phyloP scores from a whole-genome alignment of 2,113 vertebrate genomes.

The Chaetodon trifascialis region DNA sequence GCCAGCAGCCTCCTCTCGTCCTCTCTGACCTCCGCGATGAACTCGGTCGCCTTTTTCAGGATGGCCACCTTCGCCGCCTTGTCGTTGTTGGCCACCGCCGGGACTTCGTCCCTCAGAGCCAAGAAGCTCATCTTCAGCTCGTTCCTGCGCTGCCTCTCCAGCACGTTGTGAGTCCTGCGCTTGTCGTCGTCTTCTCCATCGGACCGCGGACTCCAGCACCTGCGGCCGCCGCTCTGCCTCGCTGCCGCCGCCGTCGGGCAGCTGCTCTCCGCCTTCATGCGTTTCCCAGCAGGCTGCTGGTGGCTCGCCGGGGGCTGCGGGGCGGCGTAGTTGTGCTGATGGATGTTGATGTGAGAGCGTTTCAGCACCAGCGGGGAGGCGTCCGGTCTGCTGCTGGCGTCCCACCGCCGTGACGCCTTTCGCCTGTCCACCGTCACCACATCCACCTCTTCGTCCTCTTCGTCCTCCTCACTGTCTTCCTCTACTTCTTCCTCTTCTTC shows the following conservation, averaged over 20 bases:
- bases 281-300: constrained; percentile 86
- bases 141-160: constrained; percentile 92
- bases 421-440: constrained; percentile 91
- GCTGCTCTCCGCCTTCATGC: constrained; percentile 83
- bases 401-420: constrained; percentile 78
- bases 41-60: constrained; percentile 91
- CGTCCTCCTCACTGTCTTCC: constrained; percentile 36
- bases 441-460: constrained; percentile 92
- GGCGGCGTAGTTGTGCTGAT: constrained; percentile 95
- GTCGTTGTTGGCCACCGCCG: constrained; percentile 90
- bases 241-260: fast-evolving
- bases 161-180: constrained; percentile 92
- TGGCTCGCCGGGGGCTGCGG: constrained; percentile 84
- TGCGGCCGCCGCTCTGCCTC: constrained; percentile 65
- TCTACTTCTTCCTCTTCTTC: constrained; percentile 43
- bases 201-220: constrained; percentile 88
- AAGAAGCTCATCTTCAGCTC: constrained; percentile 94
- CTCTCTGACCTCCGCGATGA: constrained; percentile 85
- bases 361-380: constrained; percentile 89
- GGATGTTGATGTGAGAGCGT: constrained; percentile 91
- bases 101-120: constrained; percentile 91
- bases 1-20: constrained; percentile 88
- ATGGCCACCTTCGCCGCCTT: constrained; percentile 93
- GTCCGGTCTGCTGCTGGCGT: constrained; percentile 36
- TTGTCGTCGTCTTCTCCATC: constrained; percentile 87